Evolutionary conservation across 2,888 invertebrate genomes (phyloP).

Genomic region (Helleia helle): DNA sequence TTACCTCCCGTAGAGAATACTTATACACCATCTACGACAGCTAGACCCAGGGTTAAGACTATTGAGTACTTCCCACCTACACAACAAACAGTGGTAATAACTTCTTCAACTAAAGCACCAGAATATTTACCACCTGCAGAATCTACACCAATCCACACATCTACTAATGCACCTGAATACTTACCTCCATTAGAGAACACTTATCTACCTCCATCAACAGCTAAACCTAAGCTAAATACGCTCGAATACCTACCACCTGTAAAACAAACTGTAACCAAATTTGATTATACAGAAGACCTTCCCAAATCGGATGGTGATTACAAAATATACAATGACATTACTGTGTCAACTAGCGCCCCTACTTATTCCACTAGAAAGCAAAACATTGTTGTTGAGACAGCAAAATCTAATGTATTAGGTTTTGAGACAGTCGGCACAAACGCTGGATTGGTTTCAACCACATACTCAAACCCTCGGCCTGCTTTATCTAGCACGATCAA

Average conservation of each 20-base stretch:
- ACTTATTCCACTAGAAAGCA: constrained; percentile 28
- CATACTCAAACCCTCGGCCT: constrained; percentile 30
- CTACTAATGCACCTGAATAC: constrained; percentile 41
- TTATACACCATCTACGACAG: background rate
- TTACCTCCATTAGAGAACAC: constrained; percentile 43
- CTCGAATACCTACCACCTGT: constrained; percentile 21
- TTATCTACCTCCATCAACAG: constrained; percentile 20
- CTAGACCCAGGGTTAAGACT: constrained; percentile 2
- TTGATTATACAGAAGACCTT: constrained; percentile 28
- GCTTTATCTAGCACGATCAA: constrained; percentile 33
- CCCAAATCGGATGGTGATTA: constrained; percentile 13
- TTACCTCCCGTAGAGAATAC: background rate
- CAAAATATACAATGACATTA: too few species aligned
- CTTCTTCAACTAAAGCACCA: constrained; percentile 38
- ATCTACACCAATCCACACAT: constrained; percentile 32
- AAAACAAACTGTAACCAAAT: constrained; percentile 21
- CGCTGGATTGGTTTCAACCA: constrained; percentile 43
- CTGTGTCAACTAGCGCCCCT: constrained; percentile 22
- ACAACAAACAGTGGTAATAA: constrained; percentile 22
- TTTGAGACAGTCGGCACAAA: constrained; percentile 49
- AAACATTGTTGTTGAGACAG: constrained; percentile 52
- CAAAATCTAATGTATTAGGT: constrained; percentile 50
- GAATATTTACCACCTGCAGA: constrained; percentile 29
- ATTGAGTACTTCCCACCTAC: background rate
- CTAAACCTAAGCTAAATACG: constrained; percentile 15